Evolutionary conservation across 1,140 invertebrate genomes (phyloP).

Genomic region (Drosophila sproati): DNA sequence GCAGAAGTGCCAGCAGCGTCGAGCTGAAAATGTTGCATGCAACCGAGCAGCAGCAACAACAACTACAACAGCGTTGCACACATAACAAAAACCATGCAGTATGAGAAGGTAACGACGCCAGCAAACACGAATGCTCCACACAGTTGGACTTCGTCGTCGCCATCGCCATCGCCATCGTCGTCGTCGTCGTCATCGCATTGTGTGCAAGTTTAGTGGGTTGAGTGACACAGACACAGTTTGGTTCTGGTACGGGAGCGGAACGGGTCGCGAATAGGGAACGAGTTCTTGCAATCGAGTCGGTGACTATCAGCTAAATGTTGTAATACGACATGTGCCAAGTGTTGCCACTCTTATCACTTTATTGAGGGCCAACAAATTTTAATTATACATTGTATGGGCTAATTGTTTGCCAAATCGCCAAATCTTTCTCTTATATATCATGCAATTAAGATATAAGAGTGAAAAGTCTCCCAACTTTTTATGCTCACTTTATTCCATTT

Average conservation of each 20-base stretch:
- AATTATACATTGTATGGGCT: too few species aligned
- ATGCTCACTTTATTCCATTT: too few species aligned
- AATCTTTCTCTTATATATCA: too few species aligned
- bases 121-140: slow-evolving; percentile 42
- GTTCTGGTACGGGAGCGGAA: slow-evolving; percentile 65
- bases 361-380: too few species aligned
- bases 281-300: slow-evolving; percentile 41
- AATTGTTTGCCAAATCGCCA: too few species aligned
- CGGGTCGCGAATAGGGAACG: slow-evolving; percentile 51
- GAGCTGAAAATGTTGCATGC: slow-evolving; percentile 56
- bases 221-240: slow-evolving; percentile 83
- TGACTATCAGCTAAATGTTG: slow-evolving; percentile 51
- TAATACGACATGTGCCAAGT: slow-evolving; percentile 43
- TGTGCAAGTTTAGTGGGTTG: slow-evolving; percentile 81
- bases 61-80: not conserved
- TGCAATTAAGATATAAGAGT: too few species aligned
- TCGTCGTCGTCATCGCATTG: slow-evolving; percentile 53
- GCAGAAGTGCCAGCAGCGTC: slow-evolving; percentile 14
- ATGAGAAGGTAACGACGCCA: slow-evolving; percentile 17
- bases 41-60: slow-evolving; percentile 20
- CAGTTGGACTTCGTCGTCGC: slow-evolving; percentile 37
- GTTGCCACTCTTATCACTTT: slow-evolving; percentile 40
- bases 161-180: slow-evolving; percentile 24
- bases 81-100: not conserved
- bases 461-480: too few species aligned